Evolutionary conservation across 2,888 invertebrate genomes (phyloP).

Genomic region (Eumacrocentrus americanus): DNA sequence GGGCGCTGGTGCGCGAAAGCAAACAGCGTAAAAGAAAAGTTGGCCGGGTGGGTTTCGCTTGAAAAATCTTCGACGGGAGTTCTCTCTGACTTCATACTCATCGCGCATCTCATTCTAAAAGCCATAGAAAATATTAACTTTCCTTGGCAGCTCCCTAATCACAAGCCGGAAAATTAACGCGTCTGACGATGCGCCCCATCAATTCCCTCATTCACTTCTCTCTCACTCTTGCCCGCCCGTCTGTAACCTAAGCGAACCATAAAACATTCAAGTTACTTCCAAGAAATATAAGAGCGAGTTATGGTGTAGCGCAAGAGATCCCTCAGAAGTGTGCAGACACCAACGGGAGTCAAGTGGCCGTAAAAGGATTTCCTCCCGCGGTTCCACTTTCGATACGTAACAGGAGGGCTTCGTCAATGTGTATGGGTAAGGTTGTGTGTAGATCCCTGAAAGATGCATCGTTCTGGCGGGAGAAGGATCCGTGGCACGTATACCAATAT

Average conservation of each 20-base stretch:
- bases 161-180: constrained; percentile 17
- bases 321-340: neutral
- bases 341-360: constrained; percentile 35
- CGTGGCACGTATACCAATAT: too few species aligned
- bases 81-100: neutral
- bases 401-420: constrained; percentile 16
- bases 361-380: constrained; percentile 37
- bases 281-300: constrained; percentile 8
- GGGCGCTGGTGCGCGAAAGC: constrained; percentile 19
- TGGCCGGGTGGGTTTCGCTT: constrained; percentile 16
- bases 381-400: too few species aligned
- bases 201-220: too few species aligned
- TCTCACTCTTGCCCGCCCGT: too few species aligned
- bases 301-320: neutral
- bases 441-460: constrained; percentile 16
- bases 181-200: neutral
- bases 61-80: constrained; percentile 22
- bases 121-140: neutral
- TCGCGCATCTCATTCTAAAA: neutral
- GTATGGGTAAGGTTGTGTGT: neutral
- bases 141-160: constrained; percentile 6
- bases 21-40: constrained; percentile 29
- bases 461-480: neutral
- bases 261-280: constrained; percentile 15
- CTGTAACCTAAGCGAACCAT: constrained; percentile 7